Percentiles rank a stretch among this genome's conserved stretches.
Conservation (phyloP, 1,140 invertebrate genomes). For the Drosophila pseudoobscura region DNA sequence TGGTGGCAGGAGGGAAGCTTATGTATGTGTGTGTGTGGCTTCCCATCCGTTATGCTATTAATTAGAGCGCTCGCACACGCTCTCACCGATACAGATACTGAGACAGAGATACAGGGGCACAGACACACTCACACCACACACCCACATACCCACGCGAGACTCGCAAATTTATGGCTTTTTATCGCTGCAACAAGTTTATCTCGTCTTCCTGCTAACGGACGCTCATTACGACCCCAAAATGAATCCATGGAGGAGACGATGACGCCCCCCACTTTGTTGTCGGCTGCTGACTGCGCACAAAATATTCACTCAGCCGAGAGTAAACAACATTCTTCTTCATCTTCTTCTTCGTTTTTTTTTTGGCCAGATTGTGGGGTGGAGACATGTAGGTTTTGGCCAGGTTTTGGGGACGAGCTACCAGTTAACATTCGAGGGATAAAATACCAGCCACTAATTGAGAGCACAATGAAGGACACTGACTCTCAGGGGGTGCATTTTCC, state of each 20-base stretch:
- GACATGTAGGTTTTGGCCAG: too few species aligned
- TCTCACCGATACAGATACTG: neutral
- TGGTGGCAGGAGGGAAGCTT: neutral
- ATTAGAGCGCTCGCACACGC: conserved; percentile 48
- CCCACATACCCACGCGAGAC: conserved; percentile 12
- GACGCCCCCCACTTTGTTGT: conserved; percentile 23
- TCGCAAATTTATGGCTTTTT: conserved; percentile 76
- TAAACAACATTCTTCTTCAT: conserved; percentile 24
- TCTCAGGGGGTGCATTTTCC: too few species aligned
- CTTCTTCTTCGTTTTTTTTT: too few species aligned
- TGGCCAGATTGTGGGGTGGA: too few species aligned
- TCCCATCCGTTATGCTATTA: conserved; percentile 60
- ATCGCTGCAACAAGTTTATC: conserved; percentile 79
- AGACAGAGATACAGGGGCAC: conserved; percentile 6
- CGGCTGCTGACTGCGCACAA: conserved; percentile 28
- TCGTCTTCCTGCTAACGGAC: conserved; percentile 70
- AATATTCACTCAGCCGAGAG: conserved; percentile 5
- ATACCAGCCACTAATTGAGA: conserved; percentile 18
- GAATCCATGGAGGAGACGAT: conserved; percentile 16
- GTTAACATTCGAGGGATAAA: neutral
- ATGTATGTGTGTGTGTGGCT: conserved; percentile 14
- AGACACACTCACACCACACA: conserved; percentile 10
- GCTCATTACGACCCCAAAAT: conserved; percentile 63
- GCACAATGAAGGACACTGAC: neutral
- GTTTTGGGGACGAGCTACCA: neutral